Evolutionary conservation across 2,888 invertebrate species (phyloP), one percentile per base, ranked within the genome.

Genomic region (Lycia hirtaria): DNA sequence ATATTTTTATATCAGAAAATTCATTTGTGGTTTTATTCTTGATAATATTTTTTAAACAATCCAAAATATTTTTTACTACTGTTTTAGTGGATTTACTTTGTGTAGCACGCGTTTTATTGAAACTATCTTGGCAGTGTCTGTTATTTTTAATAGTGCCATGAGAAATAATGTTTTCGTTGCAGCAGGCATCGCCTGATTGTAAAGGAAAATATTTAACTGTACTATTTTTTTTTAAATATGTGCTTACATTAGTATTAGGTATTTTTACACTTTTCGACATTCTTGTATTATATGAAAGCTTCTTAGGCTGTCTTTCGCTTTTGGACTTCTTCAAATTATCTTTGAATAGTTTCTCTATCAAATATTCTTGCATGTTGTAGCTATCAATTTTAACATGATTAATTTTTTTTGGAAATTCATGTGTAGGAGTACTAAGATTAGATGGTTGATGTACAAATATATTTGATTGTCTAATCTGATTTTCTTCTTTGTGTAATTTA

Each of bases 301-400:
- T 47, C 6, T 17, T 15, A 15, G 40, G 44, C 44, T 61, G 47
- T 15, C 35, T 35, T 35, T 47, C 47, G 22, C 47, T 47, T 24
- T 47, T 12, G 0, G 35, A 35, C n/a, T 56, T 65, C 60, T 38
- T 49, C 35, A 49, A 58, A 35, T 17, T n/a, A n/a, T 47, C 24
- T 15, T 15, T 33, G 9, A 24, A 10, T 24, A n/a, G 17, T 17
- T 26, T 17, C 28, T 41, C 15, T 44, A 14, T 2, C 19, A 15
- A 19, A 4, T 14, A 9, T 44, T 24, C 14, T 37, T 24, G n/a
- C 24, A 30, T 35, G 17, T 12, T 40, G 6, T 10, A 17, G 15
- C 26, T 26, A 26, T 5, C 9, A 9, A 17, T 26, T 26, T 26
- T 26, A 26, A 14, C 10, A 5, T 10, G 10, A 26, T 26, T 5